phyloP scores from a whole-genome alignment of 92 coral and sea anemone genomes.

The Epizoanthus ramosus region DNA sequence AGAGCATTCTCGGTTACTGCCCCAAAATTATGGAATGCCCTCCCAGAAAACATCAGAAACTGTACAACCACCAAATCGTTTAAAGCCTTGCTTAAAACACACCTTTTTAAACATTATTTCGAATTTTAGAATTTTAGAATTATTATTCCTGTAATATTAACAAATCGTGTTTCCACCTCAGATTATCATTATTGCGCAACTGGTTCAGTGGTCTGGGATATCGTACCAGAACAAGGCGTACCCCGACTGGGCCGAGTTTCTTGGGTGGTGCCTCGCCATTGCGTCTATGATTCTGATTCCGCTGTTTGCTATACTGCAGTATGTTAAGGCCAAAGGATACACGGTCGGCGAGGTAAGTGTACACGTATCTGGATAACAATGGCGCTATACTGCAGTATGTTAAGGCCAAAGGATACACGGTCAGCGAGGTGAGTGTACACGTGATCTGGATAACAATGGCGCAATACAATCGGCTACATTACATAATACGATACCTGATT shows the following conservation, averaged over 20 bases:
- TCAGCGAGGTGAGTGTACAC: slow-evolving; percentile 51
- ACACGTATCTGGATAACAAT: neutral
- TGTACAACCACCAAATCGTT: no score
- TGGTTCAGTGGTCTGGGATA: slow-evolving; percentile 82
- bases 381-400: slow-evolving; percentile 46
- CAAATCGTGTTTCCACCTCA: neutral
- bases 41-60: no score
- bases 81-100: no score
- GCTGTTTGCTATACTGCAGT: slow-evolving; percentile 66
- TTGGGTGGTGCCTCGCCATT: slow-evolving; percentile 88
- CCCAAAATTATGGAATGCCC: no score
- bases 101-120: no score
- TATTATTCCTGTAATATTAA: no score
- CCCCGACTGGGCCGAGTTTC: slow-evolving; percentile 94
- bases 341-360: slow-evolving; percentile 58
- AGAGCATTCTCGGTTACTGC: no score
- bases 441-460: neutral
- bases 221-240: slow-evolving; percentile 70
- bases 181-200: slow-evolving; percentile 76
- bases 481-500: no score
- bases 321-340: slow-evolving; percentile 59
- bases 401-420: slow-evolving; percentile 62
- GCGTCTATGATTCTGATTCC: slow-evolving; percentile 81
- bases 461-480: no score
- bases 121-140: no score